A percentile compares a stretch with the other conserved stretches of the same genome.
Conservation (phyloP, 2,888 invertebrate genomes). For the Tetrapedia diversipes region DNA sequence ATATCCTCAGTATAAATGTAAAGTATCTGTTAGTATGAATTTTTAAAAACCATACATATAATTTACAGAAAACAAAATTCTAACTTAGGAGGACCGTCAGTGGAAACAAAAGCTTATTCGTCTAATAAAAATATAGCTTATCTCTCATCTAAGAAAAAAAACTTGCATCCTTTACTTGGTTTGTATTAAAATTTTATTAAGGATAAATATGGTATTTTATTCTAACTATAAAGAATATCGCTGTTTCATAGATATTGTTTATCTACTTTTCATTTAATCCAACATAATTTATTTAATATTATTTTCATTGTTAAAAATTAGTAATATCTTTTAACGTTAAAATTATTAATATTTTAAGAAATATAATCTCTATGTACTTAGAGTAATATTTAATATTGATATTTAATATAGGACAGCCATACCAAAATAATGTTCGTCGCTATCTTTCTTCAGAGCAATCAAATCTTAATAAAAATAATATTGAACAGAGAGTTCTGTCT, state of each 20-base stretch:
- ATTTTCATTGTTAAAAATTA: neutral
- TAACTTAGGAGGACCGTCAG: constrained; percentile 65
- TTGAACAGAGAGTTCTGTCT: constrained; percentile 88
- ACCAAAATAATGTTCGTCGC: constrained; percentile 83
- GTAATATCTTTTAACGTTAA: neutral
- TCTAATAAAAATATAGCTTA: constrained; percentile 67
- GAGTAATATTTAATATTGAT: neutral
- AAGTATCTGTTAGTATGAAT: constrained; percentile 1
- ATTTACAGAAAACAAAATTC: constrained; percentile 71
- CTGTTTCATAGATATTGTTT: neutral
- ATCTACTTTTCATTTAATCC: neutral
- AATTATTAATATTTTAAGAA: neutral
- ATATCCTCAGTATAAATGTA: neutral
- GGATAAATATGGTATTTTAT: neutral
- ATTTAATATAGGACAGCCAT: constrained; percentile 67
- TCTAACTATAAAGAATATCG: neutral
- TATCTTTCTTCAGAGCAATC: constrained; percentile 74
- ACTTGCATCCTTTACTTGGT: constrained; percentile 76
- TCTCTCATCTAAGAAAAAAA: constrained; percentile 73
- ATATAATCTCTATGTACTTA: neutral
- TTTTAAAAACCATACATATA: neutral
- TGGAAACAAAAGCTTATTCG: constrained; percentile 68
- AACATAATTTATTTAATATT: neutral
- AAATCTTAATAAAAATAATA: constrained; percentile 66
- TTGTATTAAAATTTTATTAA: constrained; percentile 53